Percentiles rank a stretch among this genome's conserved stretches.
phyloP scores from a whole-genome alignment of 2,113 vertebrate species.

The Hipposideros armiger region DNA sequence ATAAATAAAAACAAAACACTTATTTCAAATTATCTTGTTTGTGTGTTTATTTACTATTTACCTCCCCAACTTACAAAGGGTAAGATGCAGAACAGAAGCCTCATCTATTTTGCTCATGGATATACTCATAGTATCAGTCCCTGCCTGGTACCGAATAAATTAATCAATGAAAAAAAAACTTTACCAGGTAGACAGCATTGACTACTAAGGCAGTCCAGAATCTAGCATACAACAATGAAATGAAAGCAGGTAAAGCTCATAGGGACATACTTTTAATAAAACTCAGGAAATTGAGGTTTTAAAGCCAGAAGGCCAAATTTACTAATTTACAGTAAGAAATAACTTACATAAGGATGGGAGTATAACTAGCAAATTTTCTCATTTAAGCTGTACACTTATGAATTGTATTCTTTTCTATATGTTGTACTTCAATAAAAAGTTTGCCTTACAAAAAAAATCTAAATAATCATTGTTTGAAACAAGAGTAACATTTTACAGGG shows the following conservation, averaged over 20 bases:
- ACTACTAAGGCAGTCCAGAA: background rate
- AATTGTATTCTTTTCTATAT: background rate
- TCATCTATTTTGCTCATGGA: background rate
- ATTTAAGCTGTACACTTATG: background rate
- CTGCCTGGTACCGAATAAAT: background rate
- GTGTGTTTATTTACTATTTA: conserved; percentile 33
- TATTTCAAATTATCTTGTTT: conserved; percentile 20
- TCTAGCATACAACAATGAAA: background rate
- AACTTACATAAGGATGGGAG: conserved; percentile 5
- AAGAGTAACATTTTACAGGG: background rate
- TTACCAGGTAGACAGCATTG: background rate
- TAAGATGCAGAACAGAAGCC: background rate
- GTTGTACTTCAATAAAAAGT: background rate
- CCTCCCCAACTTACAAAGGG: background rate
- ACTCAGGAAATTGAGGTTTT: background rate
- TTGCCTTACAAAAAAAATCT: conserved; percentile 17
- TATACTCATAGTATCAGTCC: background rate
- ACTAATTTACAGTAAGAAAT: background rate
- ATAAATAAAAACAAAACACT: no score
- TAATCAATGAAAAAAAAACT: conserved; percentile 34
- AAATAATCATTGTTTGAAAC: background rate
- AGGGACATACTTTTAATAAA: background rate
- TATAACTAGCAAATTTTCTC: background rate
- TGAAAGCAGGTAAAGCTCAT: background rate
- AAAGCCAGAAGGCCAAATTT: conserved; percentile 16